These are phyloP conservation scores for Pollenia griseotomentosa DNA, from an alignment of 2,888 invertebrate species.

Conservation along the genomic window DNA sequence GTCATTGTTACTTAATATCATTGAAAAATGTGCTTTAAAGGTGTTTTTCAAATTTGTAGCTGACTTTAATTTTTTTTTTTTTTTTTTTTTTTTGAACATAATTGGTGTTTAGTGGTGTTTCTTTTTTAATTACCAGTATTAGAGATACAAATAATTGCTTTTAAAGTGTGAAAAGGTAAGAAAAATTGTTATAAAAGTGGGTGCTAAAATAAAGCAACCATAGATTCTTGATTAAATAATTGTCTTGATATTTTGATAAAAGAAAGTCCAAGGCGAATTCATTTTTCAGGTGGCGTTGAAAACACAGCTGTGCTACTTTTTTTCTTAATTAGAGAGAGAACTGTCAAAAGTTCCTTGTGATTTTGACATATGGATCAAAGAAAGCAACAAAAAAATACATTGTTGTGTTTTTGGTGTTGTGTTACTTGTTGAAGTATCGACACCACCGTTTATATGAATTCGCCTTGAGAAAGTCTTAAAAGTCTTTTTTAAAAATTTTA, in stretches of 20 bases:
- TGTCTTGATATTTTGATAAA: background rate
- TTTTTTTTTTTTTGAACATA: slow-evolving; percentile 33
- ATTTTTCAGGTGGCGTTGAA: too few relatives aligned
- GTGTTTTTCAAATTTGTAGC: background rate
- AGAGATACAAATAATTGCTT: slow-evolving; percentile 45
- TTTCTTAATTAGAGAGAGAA: too few relatives aligned
- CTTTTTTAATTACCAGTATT: slow-evolving; percentile 23
- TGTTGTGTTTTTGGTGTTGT: too few relatives aligned
- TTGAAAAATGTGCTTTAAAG: slow-evolving; percentile 28
- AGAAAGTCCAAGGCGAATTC: too few relatives aligned
- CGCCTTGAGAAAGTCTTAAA: too few relatives aligned
- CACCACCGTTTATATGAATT: too few relatives aligned
- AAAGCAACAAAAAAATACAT: too few relatives aligned
- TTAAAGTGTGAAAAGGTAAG: slow-evolving; percentile 16
- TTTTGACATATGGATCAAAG: too few relatives aligned
- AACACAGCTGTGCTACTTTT: too few relatives aligned
- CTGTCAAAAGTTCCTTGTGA: too few relatives aligned
- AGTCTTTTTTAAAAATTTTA: too few relatives aligned
- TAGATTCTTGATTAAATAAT: slow-evolving; percentile 9
- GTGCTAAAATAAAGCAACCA: background rate
- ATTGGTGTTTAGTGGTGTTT: slow-evolving; percentile 44
- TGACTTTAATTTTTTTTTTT: slow-evolving; percentile 44
- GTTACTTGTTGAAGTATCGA: too few relatives aligned
- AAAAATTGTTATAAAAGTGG: background rate
- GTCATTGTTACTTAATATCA: slow-evolving; percentile 52